phyloP scores from a whole-genome alignment of 1,140 invertebrate genomes.

The Temnothorax curvispinosus region DNA sequence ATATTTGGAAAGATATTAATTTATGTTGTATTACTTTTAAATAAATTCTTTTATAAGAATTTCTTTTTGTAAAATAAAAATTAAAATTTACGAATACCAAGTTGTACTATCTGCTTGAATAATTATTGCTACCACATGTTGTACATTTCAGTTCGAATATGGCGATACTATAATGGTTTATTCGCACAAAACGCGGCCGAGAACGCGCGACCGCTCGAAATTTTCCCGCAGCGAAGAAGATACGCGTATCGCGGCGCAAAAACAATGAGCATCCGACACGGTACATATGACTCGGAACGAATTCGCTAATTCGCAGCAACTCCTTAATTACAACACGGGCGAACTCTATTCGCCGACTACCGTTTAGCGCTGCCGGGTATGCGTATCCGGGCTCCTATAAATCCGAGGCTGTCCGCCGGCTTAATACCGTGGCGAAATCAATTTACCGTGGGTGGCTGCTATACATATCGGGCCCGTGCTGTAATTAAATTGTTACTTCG shows the following conservation, averaged over 20 bases:
- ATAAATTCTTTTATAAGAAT: neutral
- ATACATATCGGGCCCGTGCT: conserved; percentile 83
- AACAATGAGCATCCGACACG: conserved; percentile 27
- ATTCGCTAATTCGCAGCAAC: conserved; percentile 73
- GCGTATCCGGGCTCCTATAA: conserved; percentile 76
- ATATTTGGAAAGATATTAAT: neutral
- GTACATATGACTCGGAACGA: conserved; percentile 61
- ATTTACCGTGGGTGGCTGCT: conserved; percentile 86
- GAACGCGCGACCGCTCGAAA: neutral
- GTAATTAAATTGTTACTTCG: conserved; percentile 86
- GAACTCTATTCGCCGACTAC: conserved; percentile 82
- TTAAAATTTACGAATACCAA: neutral
- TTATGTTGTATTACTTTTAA: neutral
- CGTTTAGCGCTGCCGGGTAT: conserved; percentile 82
- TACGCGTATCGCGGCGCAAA: conserved; percentile 9
- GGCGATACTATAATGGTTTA: neutral
- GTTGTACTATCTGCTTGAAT: neutral
- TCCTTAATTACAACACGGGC: conserved; percentile 83
- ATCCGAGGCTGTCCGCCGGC: conserved; percentile 79
- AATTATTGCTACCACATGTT: neutral
- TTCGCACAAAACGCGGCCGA: conserved; percentile 22
- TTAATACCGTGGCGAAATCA: conserved; percentile 86
- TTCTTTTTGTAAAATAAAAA: neutral
- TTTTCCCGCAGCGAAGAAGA: conserved; percentile 23
- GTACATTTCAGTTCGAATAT: neutral